Evolutionary conservation across 1,140 invertebrate genomes (phyloP), one percentile per base, ranked within the genome.

Genomic region (Ptiloglossa arizonensis): DNA sequence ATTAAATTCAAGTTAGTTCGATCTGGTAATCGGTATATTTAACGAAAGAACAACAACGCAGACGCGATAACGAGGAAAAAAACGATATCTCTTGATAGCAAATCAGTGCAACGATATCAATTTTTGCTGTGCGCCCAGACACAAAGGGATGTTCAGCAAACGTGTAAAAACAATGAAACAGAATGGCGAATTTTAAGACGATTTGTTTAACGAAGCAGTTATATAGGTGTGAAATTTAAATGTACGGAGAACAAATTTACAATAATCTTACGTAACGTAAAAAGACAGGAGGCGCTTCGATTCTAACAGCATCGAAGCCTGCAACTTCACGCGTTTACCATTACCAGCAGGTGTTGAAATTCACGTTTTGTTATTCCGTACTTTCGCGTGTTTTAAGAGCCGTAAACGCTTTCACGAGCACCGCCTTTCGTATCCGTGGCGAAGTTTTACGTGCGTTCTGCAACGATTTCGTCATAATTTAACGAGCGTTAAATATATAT

Each of bases 391-490:
- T 76, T 69, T 70, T 60, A 60, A 50, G 50, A 76, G 41, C 13
- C 73, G 56, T 76, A 76, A 76, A 76, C 54, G 66, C 66, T 76
- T 70, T 76, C 73, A 69, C 66, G 73, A 76, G 66, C 73, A 68
- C n/a, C 17, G 63, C 52, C 19, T 24, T 38, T 46, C 29, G 27
- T 22, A 50, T 24, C n/a, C 35, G 35, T 46, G 24, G 15, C 32
- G 22, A 48, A 29, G 52, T 75, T 75, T 35, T 35, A 75, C 35
- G 35, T 22, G 17, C 22, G 29, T 17, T 48, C 29, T 41, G 38
- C 24, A 24, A 44, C 22, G 63, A 50, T 72, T 63, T 72, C 68
- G 44, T 78, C 56, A 78, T 78, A 44, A 78, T 46, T n/a, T 48
- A 17, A n/a, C 46, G 56, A 56, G 5, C 27, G 38, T 63, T 70